phyloP scores from a whole-genome alignment of 2,888 invertebrate genomes.

The Pherbina coryleti region DNA sequence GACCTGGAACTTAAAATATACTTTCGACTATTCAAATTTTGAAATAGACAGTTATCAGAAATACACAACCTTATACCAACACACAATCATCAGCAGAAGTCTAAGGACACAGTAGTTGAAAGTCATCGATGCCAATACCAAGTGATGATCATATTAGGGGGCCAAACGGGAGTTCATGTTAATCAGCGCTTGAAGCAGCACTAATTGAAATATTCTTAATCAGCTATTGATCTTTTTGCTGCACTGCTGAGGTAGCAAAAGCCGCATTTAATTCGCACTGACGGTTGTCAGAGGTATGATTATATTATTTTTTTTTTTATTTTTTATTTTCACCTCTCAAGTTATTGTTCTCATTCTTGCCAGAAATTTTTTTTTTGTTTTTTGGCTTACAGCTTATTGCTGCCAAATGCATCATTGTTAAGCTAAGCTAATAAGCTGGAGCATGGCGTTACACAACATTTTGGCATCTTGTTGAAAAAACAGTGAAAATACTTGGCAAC shows the following conservation, averaged over 20 bases:
- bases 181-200: not conserved
- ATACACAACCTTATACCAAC: too few species aligned
- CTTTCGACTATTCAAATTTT: too few species aligned
- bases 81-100: too few species aligned
- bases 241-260: too few species aligned
- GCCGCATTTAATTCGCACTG: not conserved
- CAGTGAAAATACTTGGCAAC: not conserved
- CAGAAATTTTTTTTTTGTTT: not conserved
- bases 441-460: not conserved
- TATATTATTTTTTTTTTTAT: too few species aligned
- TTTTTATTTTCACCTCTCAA: not conserved
- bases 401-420: too few species aligned
- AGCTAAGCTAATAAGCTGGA: not conserved
- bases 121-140: too few species aligned
- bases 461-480: not conserved
- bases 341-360: not conserved
- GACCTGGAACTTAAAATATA: too few species aligned
- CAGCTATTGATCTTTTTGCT: not conserved
- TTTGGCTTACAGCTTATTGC: not conserved
- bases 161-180: too few species aligned
- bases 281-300: not conserved
- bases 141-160: slow-evolving; percentile 47
- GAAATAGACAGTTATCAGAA: too few species aligned
- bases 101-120: too few species aligned
- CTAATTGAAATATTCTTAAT: slow-evolving; percentile 32